Conservation (phyloP, 2,797 vertebrate genomes). For the Platyrinchus mystaceus region DNA sequence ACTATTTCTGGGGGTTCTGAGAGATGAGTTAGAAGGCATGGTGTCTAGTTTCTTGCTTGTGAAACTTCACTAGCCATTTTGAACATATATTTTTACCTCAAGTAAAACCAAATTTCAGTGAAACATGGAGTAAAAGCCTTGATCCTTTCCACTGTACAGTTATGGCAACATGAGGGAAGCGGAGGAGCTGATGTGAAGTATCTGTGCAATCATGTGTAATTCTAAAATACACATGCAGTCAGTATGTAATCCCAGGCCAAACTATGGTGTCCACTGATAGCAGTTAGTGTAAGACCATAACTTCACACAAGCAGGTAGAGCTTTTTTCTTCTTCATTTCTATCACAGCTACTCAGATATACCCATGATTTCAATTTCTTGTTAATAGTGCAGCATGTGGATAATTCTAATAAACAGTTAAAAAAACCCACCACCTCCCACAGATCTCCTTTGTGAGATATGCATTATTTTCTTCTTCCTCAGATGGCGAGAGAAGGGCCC, state of each 20-base stretch:
- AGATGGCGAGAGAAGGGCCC: not conserved
- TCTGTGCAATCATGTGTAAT: not conserved
- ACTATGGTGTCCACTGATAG: not conserved
- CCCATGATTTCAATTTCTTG: not conserved
- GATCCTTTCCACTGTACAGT: not conserved
- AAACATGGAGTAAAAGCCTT: not conserved
- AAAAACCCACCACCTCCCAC: rapidly evolving
- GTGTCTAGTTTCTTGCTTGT: not conserved
- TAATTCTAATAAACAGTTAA: not conserved
- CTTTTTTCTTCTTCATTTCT: not conserved
- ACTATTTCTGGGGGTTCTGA: not conserved
- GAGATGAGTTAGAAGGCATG: not conserved
- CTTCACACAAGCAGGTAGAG: not conserved
- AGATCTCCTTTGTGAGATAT: not conserved
- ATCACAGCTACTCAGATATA: not conserved
- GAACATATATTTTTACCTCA: not conserved
- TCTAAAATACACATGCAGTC: not conserved
- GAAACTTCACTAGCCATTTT: not conserved
- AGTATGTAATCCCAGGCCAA: not conserved
- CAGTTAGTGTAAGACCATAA: not conserved
- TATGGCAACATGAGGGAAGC: not conserved
- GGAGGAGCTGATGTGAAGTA: not conserved
- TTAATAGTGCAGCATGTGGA: not conserved
- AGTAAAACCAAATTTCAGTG: not conserved
- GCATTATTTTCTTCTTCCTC: not conserved